Evolutionary conservation across 2,888 invertebrate genomes (phyloP), one percentile per base, ranked within the genome.

Genomic region (Thysanoteuthis rhombus): DNA sequence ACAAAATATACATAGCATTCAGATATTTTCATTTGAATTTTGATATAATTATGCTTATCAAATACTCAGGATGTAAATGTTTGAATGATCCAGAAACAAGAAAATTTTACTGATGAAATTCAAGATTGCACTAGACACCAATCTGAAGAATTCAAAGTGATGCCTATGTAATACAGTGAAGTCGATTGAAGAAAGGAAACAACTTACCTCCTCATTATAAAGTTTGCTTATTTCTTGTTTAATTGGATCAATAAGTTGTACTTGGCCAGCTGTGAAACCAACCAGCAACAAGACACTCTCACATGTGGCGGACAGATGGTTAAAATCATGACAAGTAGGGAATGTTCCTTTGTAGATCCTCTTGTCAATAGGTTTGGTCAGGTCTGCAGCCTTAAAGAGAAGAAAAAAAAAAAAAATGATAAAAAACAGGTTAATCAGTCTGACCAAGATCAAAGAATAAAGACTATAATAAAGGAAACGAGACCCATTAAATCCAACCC

Each of bases 311-410:
- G 97, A 96, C 93, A 96, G 95, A 93, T 98, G 98, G 97, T 99
- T 99, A 97, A 99, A 99, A 97, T 99, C 99, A 97, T 99, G 99
- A 97, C 99, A 99, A 45, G 99, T 99, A 38, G 99, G 99, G 97
- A 99, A 99, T 93, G 99, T 99, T 96, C 99, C 99, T 97, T 99
- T 99, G 97, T 99, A 99, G 97, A 99, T 98, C 97, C 99, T 98
- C 97, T 99, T 99, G 97, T 99, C 99, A 95, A 99, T 98, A 90
- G 99, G 99, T 97, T 99, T 99, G 95, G 98, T 98, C 96, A 99
- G 98, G 97, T 99, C 99, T 95, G 99, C 98, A 95, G 99, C 99
- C 98, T 99, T 97, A 5, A 92, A 92, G n/a, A 39, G 28, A 39
- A 40, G 39, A 1, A 90, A 38, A 40, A 90, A 90, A 39, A 90